phyloP scores from a whole-genome alignment of 2,888 invertebrate species.

The Eupithecia subumbrata region DNA sequence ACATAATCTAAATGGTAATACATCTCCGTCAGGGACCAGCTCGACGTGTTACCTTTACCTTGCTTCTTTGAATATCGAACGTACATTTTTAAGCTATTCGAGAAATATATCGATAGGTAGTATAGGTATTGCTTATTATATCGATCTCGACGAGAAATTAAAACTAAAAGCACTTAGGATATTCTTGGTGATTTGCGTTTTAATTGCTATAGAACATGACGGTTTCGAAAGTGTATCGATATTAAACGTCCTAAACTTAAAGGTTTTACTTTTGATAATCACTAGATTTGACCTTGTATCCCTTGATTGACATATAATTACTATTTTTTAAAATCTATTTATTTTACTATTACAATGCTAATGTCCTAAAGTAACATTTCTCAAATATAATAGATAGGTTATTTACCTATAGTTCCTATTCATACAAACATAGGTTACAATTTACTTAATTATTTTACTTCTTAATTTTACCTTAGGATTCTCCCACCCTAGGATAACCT shows the following conservation, averaged over 20 bases:
- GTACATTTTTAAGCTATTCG: constrained; percentile 30
- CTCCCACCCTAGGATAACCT: too few relatives aligned
- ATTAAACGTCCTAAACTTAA: not conserved
- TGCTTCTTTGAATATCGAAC: constrained; percentile 36
- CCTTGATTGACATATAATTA: not conserved
- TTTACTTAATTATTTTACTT: too few relatives aligned
- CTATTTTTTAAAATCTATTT: not conserved
- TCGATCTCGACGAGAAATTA: not conserved
- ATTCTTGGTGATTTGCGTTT: not conserved
- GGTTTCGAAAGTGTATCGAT: not conserved
- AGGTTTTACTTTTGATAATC: not conserved
- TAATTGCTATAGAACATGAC: not conserved
- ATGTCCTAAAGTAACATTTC: too few relatives aligned
- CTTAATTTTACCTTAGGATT: too few relatives aligned
- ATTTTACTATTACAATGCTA: too few relatives aligned
- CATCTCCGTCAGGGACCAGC: constrained; percentile 55
- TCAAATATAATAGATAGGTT: too few relatives aligned
- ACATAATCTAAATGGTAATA: constrained; percentile 80
- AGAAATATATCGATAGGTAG: not conserved
- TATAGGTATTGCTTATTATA: not conserved
- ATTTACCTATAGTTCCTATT: too few relatives aligned
- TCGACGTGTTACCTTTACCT: constrained; percentile 43
- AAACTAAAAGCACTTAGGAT: not conserved
- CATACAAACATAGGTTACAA: too few relatives aligned
- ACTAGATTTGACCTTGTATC: not conserved